These are phyloP conservation scores for Euphonia xanthogaster DNA, from an alignment of 2,797 vertebrate species.

Conservation along the genomic window DNA sequence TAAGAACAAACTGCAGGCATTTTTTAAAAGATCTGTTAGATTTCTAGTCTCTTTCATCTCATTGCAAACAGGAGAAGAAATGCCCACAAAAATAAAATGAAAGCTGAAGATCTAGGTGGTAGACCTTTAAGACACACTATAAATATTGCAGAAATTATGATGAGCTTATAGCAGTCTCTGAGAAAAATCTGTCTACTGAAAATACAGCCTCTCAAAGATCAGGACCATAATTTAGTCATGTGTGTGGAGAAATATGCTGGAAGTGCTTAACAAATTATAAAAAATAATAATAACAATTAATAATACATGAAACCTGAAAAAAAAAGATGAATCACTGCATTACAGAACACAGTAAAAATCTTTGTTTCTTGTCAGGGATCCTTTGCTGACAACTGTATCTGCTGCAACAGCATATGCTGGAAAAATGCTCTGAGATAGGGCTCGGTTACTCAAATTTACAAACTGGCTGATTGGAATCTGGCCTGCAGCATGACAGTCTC, in stretches of 20 bases:
- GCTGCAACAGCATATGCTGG: not conserved
- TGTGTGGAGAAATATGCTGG: not conserved
- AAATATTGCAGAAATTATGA: constrained; percentile 28
- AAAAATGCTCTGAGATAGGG: not conserved
- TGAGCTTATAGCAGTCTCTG: not conserved
- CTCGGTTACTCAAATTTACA: not conserved
- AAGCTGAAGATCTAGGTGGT: not conserved
- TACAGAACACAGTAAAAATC: not conserved
- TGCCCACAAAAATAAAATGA: not conserved
- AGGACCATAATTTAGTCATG: not conserved
- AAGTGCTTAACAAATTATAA: constrained; percentile 39
- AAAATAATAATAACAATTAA: constrained; percentile 39
- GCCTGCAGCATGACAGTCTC: not conserved
- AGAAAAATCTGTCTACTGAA: constrained; percentile 6
- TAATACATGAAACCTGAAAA: not conserved
- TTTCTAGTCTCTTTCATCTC: not conserved
- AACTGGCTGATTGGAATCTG: not conserved
- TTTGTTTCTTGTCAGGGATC: not conserved
- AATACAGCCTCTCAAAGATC: not conserved
- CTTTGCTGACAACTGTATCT: not conserved
- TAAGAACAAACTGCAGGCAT: not conserved
- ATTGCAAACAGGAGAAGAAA: not conserved
- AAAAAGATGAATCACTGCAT: not conserved
- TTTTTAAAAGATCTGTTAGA: not conserved
- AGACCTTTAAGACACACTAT: not conserved